Evolutionary conservation across 2,113 vertebrate species (phyloP), one percentile per base, ranked within the genome.

Genomic region (Guaruba guarouba): DNA sequence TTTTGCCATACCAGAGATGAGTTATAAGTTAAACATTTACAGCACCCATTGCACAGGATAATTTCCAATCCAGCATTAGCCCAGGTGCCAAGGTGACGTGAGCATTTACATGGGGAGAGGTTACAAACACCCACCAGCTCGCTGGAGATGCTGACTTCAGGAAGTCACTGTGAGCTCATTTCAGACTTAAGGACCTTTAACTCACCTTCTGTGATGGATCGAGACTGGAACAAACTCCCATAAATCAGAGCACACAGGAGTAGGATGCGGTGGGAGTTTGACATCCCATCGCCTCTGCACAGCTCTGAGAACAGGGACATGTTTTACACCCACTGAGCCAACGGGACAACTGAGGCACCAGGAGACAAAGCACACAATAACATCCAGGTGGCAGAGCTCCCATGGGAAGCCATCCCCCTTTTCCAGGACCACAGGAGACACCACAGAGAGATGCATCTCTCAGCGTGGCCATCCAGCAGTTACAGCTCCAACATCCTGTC

Each of bases 301-400:
- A 90, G 49, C 48, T 37, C 61, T 0, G 1, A 57, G 17, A 11
- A 44, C 27, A 35, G 0, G 0, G 39, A 29, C 0, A 1, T 0
- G 3, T 61, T 69, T 39, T 9, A 43, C 43, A 2, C 8, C 51
- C 76, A 4, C 33, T 11, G 19, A 55, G 29, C 24, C 35, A 22
- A 49, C 0, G 0, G 62, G 85, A 70, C 25, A 66, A 67, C 31
- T 3, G 39, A 22, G 39, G 37, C 51, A 68, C 54, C 1, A 2
- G 0, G 0, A 75, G 43, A 28, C 17, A 55, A 35, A 52, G 2
- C 49, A 17, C 37, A 6, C 17, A 31, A 25, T 6, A 63, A 63
- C 28, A 0, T 6, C 19, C 19, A 9, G 19, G 1, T 1, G 13
- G 29, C 33, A 49, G 43, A 44, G 69, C 43, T 44, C 27, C 48